Evolutionary conservation across 2,888 invertebrate species (phyloP), one percentile per base, ranked within the genome.

Genomic region (Drosophila sordidapex): DNA sequence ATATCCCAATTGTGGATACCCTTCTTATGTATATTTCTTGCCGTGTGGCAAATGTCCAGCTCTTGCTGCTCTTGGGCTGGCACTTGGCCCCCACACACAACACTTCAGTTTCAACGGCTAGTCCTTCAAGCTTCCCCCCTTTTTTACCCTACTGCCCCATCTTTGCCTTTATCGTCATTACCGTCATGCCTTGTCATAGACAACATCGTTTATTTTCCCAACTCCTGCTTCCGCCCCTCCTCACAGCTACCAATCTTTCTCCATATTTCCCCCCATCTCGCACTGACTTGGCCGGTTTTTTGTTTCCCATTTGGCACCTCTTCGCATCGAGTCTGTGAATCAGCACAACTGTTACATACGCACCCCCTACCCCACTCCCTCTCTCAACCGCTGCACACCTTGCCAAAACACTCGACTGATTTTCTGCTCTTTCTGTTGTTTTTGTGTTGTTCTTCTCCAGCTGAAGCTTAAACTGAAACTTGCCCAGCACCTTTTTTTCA

Each of bases 111-210:
- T 53, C 51, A 52, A 46, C 27, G 31, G 36, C 18, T 33, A 29
- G 18, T n/a, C 29, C 57, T 40, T 35, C 31, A 27, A 13, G 27
- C 27, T 21, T 33, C 25, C n/a, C 59, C 7, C n/a, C 25, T 4
- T 18, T 35, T 25, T 51, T 46, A 18, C 29, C n/a, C 56, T 18
- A 49, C n/a, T 27, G 18, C 18, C 18, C 52, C 38, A 27, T 40
- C 38, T 10, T 25, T 38, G 40, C 33, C 51, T 49, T 40, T 56
- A 40, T 67, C 77, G 77, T 86, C 88, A 86, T 86, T 88, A 86
- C 88, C 85, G 85, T 86, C 85, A 88, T 86, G 85, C 85, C 87
- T 83, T 88, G 85, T 86, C 85, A 86, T 86, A 88, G 88, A 86
- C 85, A 86, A 86, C 85, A 86, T 86, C 88, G 88, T 86, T 86